phyloP scores from a whole-genome alignment of 2,888 invertebrate species.

The Elysia crispata region DNA sequence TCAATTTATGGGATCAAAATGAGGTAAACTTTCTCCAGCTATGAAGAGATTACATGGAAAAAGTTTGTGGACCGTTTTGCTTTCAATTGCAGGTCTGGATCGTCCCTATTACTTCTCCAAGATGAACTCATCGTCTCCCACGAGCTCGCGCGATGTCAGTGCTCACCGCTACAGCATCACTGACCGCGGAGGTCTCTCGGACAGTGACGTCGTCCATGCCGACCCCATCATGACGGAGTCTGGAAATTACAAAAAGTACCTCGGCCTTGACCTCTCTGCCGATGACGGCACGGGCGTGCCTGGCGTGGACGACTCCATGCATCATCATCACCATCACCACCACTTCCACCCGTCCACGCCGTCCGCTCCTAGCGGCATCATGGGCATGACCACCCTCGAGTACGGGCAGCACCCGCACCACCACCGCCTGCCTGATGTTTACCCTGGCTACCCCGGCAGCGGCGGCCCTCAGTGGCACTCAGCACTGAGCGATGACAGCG shows the following conservation, averaged over 20 bases:
- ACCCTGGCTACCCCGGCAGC: constrained; percentile 34
- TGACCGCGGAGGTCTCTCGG: constrained; percentile 54
- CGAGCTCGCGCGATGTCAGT: constrained; percentile 39
- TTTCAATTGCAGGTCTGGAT: neutral
- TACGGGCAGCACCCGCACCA: no score
- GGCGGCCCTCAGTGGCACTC: constrained; percentile 41
- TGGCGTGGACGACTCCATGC: constrained; percentile 50
- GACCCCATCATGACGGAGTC: constrained; percentile 60
- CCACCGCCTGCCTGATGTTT: constrained; percentile 33
- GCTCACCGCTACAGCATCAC: constrained; percentile 57
- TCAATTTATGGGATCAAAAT: no score
- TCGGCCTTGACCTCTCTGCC: constrained; percentile 59
- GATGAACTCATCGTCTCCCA: constrained; percentile 38
- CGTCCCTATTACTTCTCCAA: constrained; percentile 50
- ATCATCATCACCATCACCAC: constrained; percentile 16
- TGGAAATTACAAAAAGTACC: constrained; percentile 60
- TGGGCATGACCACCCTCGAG: constrained; percentile 45
- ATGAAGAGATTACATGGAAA: no score
- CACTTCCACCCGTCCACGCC: constrained; percentile 14
- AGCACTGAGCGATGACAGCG: constrained; percentile 46
- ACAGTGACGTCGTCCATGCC: constrained; percentile 25
- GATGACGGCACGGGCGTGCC: constrained; percentile 55
- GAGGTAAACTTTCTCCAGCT: no score
- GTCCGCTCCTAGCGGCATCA: constrained; percentile 21
- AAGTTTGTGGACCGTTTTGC: neutral